A percentile compares a stretch with the other conserved stretches of the same genome.
Evolutionary conservation across 2,797 vertebrate species (phyloP).

Genomic region (Ispidina lecontei): DNA sequence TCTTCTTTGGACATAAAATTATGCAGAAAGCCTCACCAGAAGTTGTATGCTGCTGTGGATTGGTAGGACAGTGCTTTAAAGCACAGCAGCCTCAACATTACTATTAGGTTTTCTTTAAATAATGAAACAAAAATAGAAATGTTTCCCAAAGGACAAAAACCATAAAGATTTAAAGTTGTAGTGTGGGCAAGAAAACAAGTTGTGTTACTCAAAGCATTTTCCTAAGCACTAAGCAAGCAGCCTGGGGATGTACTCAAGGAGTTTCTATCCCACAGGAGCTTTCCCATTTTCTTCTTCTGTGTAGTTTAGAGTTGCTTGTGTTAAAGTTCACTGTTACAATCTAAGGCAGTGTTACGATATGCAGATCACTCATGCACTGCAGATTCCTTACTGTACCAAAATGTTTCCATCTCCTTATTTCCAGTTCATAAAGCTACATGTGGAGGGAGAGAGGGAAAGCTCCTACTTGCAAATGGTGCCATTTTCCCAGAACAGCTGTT

Average conservation of each 20-base stretch:
- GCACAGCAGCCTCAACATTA: not conserved
- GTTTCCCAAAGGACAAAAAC: constrained; percentile 23
- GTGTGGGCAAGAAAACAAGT: constrained; percentile 7
- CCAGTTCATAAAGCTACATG: not conserved
- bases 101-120: constrained; percentile 50
- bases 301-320: not conserved
- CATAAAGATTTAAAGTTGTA: not conserved
- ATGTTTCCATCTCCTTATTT: not conserved
- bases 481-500: not conserved
- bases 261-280: not conserved
- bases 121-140: constrained; percentile 54
- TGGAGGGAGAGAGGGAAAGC: not conserved
- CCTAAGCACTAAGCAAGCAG: not conserved
- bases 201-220: constrained; percentile 28
- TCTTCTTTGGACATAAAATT: constrained; percentile 18
- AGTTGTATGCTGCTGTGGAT: not conserved
- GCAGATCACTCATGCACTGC: not conserved
- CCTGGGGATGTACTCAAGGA: not conserved
- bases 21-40: constrained; percentile 24
- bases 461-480: not conserved
- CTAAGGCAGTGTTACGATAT: not conserved
- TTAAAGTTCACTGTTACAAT: not conserved
- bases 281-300: not conserved
- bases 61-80: constrained; percentile 9
- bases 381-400: not conserved